Base-by-base conservation (phyloP, 1,140 invertebrate genomes). In the Heterodera schachtii region DNA sequence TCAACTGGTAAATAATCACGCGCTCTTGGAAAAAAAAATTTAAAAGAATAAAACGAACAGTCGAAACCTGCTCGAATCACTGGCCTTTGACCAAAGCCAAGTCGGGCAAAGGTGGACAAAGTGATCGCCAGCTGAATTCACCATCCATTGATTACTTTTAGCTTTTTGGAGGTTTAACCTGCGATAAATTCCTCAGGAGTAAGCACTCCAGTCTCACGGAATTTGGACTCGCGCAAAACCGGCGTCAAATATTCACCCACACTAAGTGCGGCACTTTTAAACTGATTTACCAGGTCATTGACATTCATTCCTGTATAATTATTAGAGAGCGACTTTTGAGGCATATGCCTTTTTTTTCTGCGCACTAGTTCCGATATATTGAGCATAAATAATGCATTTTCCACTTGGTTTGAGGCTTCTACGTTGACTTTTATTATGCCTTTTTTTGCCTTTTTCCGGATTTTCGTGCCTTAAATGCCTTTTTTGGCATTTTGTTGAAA, bases 61-160 rank as follows among this genome's bases (percentile, higher is more conserved):
- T 52, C 74, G 96, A 96, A 79, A 79, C 69, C 69, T 47, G 67
- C 21, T 82, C 11, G 96, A 94, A 90, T 98, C 96, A 0, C 95
- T 96, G 16, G 85, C 86, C 31, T 93, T 92, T 3, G 95, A 93
- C 98, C 98, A 99, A 88, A 97, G 95, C 98, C 98, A 99, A 1
- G 97, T 98, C 0, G 98, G 97, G 91, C 97, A 99, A 90, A 98
- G 97, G 91, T 99, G 96, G 0, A 99, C 96, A 41, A 99, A 91
- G 90, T 99, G 97, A 91, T 99, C 98, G 5, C 98, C 98, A 69
- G 77, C 77, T 73, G 94, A 95, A 2, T 31, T 31, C 31, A 31
- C 31, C 31, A 31, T 31, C 31, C 31, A 31, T 31, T 31, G 31
- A 31, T 31, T 31, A 31, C 31, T 31, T 31, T 31, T 31, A 31